Conservation (phyloP, 2,797 vertebrate genomes). For the Cacajao melanocephalus region DNA sequence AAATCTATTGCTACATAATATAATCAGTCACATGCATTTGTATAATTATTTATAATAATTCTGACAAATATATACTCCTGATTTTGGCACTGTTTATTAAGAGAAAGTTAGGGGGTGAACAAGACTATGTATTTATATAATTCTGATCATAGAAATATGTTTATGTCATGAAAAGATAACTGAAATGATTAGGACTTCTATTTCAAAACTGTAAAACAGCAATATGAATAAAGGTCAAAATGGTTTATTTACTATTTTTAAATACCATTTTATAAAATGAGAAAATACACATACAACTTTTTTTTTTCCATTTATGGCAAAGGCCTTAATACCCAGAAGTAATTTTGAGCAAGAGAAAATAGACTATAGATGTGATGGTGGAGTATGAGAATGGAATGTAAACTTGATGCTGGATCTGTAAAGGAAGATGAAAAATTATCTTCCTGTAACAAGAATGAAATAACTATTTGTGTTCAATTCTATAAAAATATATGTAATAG, state of each 20-base stretch:
- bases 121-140: background rate
- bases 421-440: background rate
- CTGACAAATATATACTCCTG: background rate
- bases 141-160: background rate
- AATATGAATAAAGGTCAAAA: background rate
- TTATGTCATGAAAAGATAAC: background rate
- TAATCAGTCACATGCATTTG: background rate
- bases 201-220: slow-evolving; percentile 7
- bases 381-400: background rate
- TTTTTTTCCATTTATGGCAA: background rate
- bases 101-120: rapidly evolving
- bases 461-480: background rate
- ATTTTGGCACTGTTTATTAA: background rate
- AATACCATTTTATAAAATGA: background rate
- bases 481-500: background rate
- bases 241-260: background rate
- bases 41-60: background rate
- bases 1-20: background rate
- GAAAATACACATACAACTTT: background rate
- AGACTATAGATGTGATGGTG: background rate
- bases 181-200: background rate
- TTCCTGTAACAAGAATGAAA: background rate
- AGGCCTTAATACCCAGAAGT: background rate
- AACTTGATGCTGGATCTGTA: background rate
- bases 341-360: background rate